These are phyloP conservation scores for Tridacna crocea DNA, from an alignment of 2,888 invertebrate genomes.

Conservation along the genomic window DNA sequence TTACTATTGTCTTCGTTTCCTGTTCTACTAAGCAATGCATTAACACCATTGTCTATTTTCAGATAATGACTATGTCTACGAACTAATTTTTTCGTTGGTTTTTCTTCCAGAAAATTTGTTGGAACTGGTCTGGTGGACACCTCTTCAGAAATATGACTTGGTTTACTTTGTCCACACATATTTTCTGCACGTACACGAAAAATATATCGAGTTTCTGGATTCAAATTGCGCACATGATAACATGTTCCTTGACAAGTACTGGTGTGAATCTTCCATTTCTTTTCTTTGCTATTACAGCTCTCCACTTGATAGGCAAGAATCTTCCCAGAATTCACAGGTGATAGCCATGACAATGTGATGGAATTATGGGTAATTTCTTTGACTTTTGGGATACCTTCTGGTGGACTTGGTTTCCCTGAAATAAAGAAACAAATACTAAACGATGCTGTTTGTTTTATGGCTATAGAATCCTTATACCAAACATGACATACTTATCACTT, in stretches of 20 bases:
- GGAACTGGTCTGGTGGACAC: conserved; percentile 63
- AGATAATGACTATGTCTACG: conserved; percentile 68
- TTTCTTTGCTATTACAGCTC: conserved; percentile 33
- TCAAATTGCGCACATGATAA: conserved; percentile 73
- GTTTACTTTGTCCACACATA: conserved; percentile 73
- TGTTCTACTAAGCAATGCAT: conserved; percentile 62
- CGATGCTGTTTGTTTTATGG: not conserved
- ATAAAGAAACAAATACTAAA: conserved; percentile 19
- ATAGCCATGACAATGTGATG: conserved; percentile 80
- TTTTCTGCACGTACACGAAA: conserved; percentile 78
- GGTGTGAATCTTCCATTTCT: conserved; percentile 73
- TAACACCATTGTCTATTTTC: conserved; percentile 64
- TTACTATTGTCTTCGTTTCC: conserved; percentile 54
- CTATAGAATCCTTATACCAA: too few species aligned
- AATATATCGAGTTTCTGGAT: conserved; percentile 68
- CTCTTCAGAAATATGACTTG: conserved; percentile 81
- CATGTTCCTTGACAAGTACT: conserved; percentile 75
- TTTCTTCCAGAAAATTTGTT: conserved; percentile 59
- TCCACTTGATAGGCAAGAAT: conserved; percentile 66
- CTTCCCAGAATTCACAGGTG: conserved; percentile 77
- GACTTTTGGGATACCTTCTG: conserved; percentile 69
- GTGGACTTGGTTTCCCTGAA: conserved; percentile 76
- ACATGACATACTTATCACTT: too few species aligned
- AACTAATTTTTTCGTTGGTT: conserved; percentile 58
- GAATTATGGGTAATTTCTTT: conserved; percentile 76